These are phyloP conservation scores for Geophilus truncorum DNA, from an alignment of 2,888 invertebrate species.

Conservation along the genomic window DNA sequence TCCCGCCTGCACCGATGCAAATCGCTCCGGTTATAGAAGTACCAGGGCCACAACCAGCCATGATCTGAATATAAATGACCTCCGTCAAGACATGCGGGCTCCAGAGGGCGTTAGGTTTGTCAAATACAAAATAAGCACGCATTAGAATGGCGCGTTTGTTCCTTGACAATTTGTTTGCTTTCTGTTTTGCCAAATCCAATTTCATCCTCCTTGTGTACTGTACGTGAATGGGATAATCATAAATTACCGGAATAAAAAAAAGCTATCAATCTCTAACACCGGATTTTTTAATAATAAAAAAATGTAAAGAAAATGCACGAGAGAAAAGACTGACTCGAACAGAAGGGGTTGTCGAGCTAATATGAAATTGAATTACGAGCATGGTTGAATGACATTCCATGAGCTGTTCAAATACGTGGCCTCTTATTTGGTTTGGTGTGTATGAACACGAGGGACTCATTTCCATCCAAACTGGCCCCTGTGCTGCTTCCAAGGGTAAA, in stretches of 20 bases:
- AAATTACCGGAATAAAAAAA: not conserved
- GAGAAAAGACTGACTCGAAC: not conserved
- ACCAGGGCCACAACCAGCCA: conserved; percentile 5
- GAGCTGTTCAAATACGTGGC: conserved; percentile 1
- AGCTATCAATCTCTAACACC: too few species aligned
- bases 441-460: conserved; percentile 12
- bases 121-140: not conserved
- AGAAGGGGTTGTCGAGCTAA: not conserved
- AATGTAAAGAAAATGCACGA: not conserved
- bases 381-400: not conserved
- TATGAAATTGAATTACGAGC: conserved; percentile 3
- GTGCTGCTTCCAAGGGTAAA: not conserved
- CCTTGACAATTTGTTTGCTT: not conserved
- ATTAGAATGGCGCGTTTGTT: not conserved
- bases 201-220: not conserved
- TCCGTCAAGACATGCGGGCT: conserved; percentile 12
- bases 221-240: not conserved
- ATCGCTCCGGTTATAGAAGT: conserved; percentile 8
- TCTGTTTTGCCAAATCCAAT: not conserved
- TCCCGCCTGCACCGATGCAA: conserved; percentile 20
- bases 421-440: not conserved
- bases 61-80: conserved; percentile 13
- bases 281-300: not conserved
- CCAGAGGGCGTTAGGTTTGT: conserved; percentile 16
- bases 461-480: not conserved